Evolutionary conservation across 2,888 invertebrate genomes (phyloP).

Genomic region (Megalurothrips usitatus): DNA sequence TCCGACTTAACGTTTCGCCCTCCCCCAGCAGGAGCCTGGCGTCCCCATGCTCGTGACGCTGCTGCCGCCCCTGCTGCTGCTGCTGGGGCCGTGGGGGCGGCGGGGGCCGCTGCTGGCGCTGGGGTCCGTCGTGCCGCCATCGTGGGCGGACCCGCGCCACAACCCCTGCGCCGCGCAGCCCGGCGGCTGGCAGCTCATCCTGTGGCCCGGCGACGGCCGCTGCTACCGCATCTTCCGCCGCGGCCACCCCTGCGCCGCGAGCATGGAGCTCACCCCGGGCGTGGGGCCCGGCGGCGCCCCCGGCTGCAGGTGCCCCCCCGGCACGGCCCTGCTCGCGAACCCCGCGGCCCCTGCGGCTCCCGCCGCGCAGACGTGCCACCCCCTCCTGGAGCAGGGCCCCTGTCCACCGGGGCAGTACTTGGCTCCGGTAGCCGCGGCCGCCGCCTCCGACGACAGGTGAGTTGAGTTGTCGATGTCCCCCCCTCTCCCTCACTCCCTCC

Average conservation of each 20-base stretch:
- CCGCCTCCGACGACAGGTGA: background rate
- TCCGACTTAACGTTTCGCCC: too few species aligned
- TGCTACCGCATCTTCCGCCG: constrained; percentile 77
- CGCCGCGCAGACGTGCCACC: constrained; percentile 57
- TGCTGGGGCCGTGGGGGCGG: constrained; percentile 20
- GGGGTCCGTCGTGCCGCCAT: constrained; percentile 71
- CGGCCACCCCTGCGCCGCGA: constrained; percentile 76
- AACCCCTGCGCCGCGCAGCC: constrained; percentile 79
- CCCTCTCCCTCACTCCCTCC: too few species aligned
- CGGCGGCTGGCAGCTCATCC: constrained; percentile 79
- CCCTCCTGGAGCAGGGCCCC: constrained; percentile 68
- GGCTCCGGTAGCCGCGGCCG: constrained; percentile 55
- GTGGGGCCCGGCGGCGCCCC: constrained; percentile 57
- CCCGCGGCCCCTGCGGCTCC: constrained; percentile 58
- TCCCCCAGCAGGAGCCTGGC: background rate
- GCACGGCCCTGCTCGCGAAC: constrained; percentile 64
- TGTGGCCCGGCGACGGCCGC: constrained; percentile 76
- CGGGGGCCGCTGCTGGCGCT: constrained; percentile 10
- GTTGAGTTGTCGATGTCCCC: background rate
- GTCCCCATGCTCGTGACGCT: constrained; percentile 9
- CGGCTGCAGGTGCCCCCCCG: constrained; percentile 78
- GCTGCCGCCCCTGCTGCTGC: background rate
- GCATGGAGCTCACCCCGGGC: constrained; percentile 71
- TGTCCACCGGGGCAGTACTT: constrained; percentile 70
- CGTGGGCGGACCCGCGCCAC: constrained; percentile 75